These are phyloP conservation scores for Clavelina lepadiformis DNA, from an alignment of 23 tunicate species.

Conservation along the genomic window DNA sequence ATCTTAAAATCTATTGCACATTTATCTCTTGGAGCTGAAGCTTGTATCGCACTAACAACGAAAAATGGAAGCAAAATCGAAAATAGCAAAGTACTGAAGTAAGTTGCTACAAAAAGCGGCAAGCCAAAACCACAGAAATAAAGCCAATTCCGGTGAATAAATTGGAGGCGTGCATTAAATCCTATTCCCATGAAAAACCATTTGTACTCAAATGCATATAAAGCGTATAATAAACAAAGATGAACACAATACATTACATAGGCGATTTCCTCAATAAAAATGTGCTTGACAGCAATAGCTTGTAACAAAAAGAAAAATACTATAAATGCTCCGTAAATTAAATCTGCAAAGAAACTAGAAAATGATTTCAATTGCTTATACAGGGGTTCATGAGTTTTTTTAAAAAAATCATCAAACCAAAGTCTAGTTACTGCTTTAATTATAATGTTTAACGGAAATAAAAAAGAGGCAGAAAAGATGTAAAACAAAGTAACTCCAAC, in stretches of 20 bases:
- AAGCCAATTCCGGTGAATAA: constrained; percentile 77
- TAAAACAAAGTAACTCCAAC: constrained; percentile 29
- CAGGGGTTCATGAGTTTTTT: constrained; percentile 27
- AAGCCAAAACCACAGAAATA: constrained; percentile 71
- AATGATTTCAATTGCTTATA: constrained; percentile 57
- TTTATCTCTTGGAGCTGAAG: constrained; percentile 45
- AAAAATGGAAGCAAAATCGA: constrained; percentile 67
- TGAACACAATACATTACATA: constrained; percentile 46
- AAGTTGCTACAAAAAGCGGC: constrained; percentile 50
- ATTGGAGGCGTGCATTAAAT: constrained; percentile 32
- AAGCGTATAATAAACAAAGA: constrained; percentile 59
- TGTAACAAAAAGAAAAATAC: constrained; percentile 62
- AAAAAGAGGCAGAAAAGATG: constrained; percentile 33
- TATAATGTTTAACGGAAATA: constrained; percentile 55
- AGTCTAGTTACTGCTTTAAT: constrained; percentile 34
- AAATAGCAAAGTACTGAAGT: constrained; percentile 48
- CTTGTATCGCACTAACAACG: constrained; percentile 64
- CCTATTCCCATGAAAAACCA: constrained; percentile 89
- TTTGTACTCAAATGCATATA: constrained; percentile 88
- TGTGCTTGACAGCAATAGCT: constrained; percentile 9
- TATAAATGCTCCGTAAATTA: constrained; percentile 33
- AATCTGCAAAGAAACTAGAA: constrained; percentile 56
- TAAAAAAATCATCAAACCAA: constrained; percentile 17
- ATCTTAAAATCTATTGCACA: constrained; percentile 28
- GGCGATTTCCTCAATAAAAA: neutral